Base-by-base conservation (phyloP, 2,888 invertebrate genomes). In the Drosophila anomalata region DNA sequence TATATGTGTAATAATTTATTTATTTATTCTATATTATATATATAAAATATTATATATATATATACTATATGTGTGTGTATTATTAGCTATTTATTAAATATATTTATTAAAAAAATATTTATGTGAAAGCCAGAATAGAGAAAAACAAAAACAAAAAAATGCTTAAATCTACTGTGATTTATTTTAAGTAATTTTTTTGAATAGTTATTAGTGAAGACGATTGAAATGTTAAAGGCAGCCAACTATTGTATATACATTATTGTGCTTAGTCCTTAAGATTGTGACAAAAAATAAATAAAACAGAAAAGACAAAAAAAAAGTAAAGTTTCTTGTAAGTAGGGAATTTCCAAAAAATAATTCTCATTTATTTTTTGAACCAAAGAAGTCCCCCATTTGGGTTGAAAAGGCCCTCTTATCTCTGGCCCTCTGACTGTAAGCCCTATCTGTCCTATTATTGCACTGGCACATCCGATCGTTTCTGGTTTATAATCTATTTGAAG, bases 121-220 rank as follows among this genome's bases (percentile, higher is more conserved):
- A 76, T 78, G 20, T 44, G 22, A 44, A 51, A 50, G 41, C 44
- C 42, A 62, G 20, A 33, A 57, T 52, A 65, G 7, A 5, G 8
- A 14, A 26, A 57, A 4, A 33, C 20, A 55, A 80, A 71, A 80
- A 71, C 51, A 78, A 73, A 63, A 73, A 71, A 78, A 85, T 86
- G 84, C 78, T 80, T 86, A 85, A 78, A 82, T 75, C 87, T 72
- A 71, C 82, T 83, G 82, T 83, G 82, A 83, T 83, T 87, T 83
- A 87, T 87, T 87, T 83, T 83, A 83, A 83, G 82, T 87, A 79
- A 56, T 77, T 85, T 81, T 87, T 82, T 82, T 81, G 42, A 75
- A 61, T 83, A 82, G 87, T 67, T 73, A 17, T 69, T 87, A 81
- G 61, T 72, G 54, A 42, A 8, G 20, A 17, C 17, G 17, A 17